Evolutionary conservation across 2,888 invertebrate species (phyloP), one percentile per base, ranked within the genome.

Genomic region (Drosophila gaucha): DNA sequence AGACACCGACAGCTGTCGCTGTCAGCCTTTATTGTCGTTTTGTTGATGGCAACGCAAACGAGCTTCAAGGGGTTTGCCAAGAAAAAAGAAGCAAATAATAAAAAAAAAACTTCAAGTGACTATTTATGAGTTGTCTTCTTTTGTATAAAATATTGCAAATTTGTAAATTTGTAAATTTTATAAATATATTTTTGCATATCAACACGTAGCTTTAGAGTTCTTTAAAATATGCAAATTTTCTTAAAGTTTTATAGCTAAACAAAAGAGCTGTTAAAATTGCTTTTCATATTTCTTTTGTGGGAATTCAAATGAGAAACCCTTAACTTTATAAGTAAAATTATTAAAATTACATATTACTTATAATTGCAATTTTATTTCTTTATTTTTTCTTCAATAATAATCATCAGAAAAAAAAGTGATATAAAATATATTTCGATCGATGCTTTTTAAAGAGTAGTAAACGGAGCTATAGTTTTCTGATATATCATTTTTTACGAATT

Each of bases 11-110:
- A 44, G 59, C 60, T 41, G 68, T 36, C 35, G 52, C 43, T 47
- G 54, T 44, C 55, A 51, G 60, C 54, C 60, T 49, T 74, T 62
- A 67, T 74, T 57, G 68, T 56, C 68, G 62, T 56, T 46, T 74
- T 54, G 62, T 35, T 70, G 38, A 6, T 41, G 43, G 31, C 35
- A n/a, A 26, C 26, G 41, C 36, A 38, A 22, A 35, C 20, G 28
- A n/a, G 20, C 35, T 36, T 62, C 46, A 46, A 43, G 8, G 14
- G 14, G 14, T 26, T 20, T 31, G 63, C 18, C 39, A 62, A 62
- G 33, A 33, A 44, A 22, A 24, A 12, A 6, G 28, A 10, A 31
- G 31, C 10, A 31, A 31, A 31, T 12, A 31, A 9, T n/a, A n/a
- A n/a, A n/a, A n/a, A 24, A 28, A 14, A 43, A 24, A 24, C 3